phyloP scores from a whole-genome alignment of 2,113 vertebrate genomes.

The Caranx melampygus region DNA sequence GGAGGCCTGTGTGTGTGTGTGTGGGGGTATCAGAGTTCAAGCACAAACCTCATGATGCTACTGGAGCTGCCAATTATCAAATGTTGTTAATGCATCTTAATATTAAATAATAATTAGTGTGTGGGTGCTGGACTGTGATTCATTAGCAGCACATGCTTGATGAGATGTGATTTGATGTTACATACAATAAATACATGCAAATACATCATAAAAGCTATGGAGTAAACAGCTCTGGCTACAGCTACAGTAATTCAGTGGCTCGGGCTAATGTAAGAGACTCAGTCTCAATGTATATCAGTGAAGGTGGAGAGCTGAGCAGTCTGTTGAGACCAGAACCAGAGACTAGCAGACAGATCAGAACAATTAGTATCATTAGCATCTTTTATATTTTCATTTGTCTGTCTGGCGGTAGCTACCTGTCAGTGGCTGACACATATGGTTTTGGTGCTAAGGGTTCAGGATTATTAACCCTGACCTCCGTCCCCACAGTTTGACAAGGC shows the following conservation, averaged over 20 bases:
- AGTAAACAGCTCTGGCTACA: constrained; percentile 42
- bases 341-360: no score
- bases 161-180: constrained; percentile 51
- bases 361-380: no score
- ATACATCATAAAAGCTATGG: constrained; percentile 15
- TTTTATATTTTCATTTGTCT: no score
- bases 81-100: constrained; percentile 55
- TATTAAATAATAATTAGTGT: constrained; percentile 46
- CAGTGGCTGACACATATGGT: no score
- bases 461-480: no score
- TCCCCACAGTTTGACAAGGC: no score
- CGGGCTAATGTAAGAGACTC: neutral
- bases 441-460: no score
- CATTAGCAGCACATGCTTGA: constrained; percentile 37
- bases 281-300: neutral
- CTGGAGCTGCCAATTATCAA: constrained; percentile 36
- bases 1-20: no score
- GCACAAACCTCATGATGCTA: constrained; percentile 19
- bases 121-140: constrained; percentile 49
- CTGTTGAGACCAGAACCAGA: neutral
- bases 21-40: constrained; percentile 8
- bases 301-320: neutral
- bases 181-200: constrained; percentile 24
- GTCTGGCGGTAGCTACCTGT: no score
- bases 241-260: constrained; percentile 34